These are phyloP conservation scores for Platypus cylindrus DNA, from an alignment of 2,888 invertebrate genomes.

Conservation along the genomic window DNA sequence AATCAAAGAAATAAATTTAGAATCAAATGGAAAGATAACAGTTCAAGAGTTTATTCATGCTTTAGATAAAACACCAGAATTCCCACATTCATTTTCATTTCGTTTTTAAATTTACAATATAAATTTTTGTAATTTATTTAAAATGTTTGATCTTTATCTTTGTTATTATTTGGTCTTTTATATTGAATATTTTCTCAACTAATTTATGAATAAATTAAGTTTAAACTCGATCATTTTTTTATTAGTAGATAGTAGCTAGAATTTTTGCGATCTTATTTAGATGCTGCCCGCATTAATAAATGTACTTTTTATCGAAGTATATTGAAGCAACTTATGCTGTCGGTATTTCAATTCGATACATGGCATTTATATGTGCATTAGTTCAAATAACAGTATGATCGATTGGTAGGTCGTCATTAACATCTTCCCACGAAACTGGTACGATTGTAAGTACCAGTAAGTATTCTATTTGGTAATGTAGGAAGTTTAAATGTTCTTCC, in stretches of 20 bases:
- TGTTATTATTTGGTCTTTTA: not conserved
- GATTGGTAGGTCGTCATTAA: not conserved
- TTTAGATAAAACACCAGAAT: slow-evolving; percentile 49
- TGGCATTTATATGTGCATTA: no score
- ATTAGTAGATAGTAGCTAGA: not conserved
- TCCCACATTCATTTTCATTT: slow-evolving; percentile 46
- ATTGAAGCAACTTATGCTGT: not conserved
- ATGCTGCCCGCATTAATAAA: no score
- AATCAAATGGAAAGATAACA: slow-evolving; percentile 44
- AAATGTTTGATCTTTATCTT: not conserved
- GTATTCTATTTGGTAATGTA: slow-evolving; percentile 42
- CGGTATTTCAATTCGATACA: not conserved
- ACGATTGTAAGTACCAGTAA: slow-evolving; percentile 43
- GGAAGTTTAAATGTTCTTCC: slow-evolving; percentile 41
- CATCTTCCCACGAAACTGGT: slow-evolving; percentile 34
- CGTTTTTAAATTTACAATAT: slow-evolving; percentile 32
- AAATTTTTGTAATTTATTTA: not conserved
- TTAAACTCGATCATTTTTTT: not conserved
- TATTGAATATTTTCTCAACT: not conserved
- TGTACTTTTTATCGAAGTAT: no score
- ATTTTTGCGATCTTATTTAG: no score
- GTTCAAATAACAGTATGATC: no score
- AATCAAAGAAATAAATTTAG: slow-evolving; percentile 47
- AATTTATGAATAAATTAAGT: not conserved
- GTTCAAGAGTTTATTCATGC: slow-evolving; percentile 48